Percentiles rank a stretch among this genome's conserved stretches.
These are phyloP conservation scores for Anser brachyrhynchus DNA, from an alignment of 2,113 vertebrate species.

Conservation along the genomic window DNA sequence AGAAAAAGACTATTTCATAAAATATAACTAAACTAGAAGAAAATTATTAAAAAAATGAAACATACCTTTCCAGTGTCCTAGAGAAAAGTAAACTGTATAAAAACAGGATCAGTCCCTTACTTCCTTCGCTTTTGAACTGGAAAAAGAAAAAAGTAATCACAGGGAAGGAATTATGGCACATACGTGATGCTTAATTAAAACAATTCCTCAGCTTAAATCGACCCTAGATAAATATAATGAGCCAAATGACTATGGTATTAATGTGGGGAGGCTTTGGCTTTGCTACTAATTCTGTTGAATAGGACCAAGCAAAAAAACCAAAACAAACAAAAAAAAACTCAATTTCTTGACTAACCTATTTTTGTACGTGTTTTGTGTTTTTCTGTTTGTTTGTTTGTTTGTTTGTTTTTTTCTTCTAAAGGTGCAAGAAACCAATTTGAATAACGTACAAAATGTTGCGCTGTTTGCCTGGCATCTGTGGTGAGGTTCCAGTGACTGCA, in stretches of 20 bases:
- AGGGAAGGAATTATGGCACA: neutral
- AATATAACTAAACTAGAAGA: neutral
- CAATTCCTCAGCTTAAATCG: neutral
- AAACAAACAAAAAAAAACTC: neutral
- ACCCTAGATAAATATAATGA: neutral
- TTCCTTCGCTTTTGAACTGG: constrained; percentile 83
- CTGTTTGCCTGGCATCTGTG: fast-evolving
- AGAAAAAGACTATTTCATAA: neutral
- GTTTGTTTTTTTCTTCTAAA: no score
- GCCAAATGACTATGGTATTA: neutral
- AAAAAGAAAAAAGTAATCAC: neutral
- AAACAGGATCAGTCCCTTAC: constrained; percentile 87
- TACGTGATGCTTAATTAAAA: neutral
- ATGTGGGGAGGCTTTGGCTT: neutral
- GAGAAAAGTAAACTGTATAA: constrained; percentile 90
- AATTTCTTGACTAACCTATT: neutral
- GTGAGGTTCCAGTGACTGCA: neutral
- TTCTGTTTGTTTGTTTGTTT: no score
- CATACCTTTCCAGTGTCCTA: constrained; percentile 84
- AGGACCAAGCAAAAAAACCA: neutral
- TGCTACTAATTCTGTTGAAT: neutral
- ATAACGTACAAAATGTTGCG: neutral
- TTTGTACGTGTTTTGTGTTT: neutral
- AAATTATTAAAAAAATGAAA: neutral
- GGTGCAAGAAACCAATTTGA: neutral